phyloP scores from a whole-genome alignment of 1,140 invertebrate genomes.

The Choristoneura fumiferana region DNA sequence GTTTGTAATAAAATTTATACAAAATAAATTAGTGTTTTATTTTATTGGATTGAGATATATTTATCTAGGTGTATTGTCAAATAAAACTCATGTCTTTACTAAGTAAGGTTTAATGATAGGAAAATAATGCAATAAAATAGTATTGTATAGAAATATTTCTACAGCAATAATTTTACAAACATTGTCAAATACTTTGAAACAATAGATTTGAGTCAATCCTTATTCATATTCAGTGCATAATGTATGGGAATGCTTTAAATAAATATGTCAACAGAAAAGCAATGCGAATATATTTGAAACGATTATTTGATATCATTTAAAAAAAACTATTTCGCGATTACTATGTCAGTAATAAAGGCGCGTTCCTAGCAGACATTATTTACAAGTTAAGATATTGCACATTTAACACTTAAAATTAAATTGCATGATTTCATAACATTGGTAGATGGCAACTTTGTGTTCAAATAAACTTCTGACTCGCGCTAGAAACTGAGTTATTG shows the following conservation, averaged over 20 bases:
- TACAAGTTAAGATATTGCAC: constrained; percentile 73
- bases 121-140: constrained; percentile 75
- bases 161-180: constrained; percentile 65
- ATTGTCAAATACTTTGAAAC: constrained; percentile 42
- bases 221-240: constrained; percentile 38
- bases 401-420: constrained; percentile 69
- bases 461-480: constrained; percentile 23
- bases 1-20: constrained; percentile 77
- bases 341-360: constrained; percentile 32
- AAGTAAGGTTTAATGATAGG: constrained; percentile 73
- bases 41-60: constrained; percentile 10
- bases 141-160: constrained; percentile 66
- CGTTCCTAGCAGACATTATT: constrained; percentile 44
- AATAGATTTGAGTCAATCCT: constrained; percentile 38
- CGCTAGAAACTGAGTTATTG: constrained; percentile 4
- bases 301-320: constrained; percentile 35
- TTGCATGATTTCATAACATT: constrained; percentile 46
- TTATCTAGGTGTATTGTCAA: constrained; percentile 21
- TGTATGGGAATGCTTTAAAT: constrained; percentile 71
- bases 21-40: constrained; percentile 47
- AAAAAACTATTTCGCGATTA: constrained; percentile 50
- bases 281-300: constrained; percentile 39
- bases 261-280: constrained; percentile 63
- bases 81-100: constrained; percentile 42
- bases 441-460: constrained; percentile 39